These are phyloP conservation scores for Helicorthomorpha holstii DNA, from an alignment of 1,140 invertebrate species.

Conservation along the genomic window DNA sequence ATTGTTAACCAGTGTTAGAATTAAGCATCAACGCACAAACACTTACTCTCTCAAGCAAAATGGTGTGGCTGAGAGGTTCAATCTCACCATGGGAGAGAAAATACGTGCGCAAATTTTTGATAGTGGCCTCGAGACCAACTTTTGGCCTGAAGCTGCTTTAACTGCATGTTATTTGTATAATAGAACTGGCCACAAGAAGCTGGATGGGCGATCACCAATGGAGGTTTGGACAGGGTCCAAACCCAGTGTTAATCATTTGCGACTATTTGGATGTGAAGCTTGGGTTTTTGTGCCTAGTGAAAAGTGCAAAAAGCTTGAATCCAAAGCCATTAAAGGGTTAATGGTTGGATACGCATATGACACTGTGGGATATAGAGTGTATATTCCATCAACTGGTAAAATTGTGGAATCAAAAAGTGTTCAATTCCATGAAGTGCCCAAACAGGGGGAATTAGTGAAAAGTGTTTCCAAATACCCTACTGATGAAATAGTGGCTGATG, in stretches of 20 bases:
- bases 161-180: slow-evolving; percentile 27
- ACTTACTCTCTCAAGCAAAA: slow-evolving; percentile 23
- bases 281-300: slow-evolving; percentile 16
- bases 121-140: slow-evolving; percentile 18
- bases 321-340: slow-evolving; percentile 5
- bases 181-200: slow-evolving; percentile 8
- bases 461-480: not conserved
- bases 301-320: slow-evolving; percentile 14
- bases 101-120: slow-evolving; percentile 23
- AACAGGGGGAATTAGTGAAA: not conserved
- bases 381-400: not conserved
- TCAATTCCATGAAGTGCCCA: not conserved
- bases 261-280: slow-evolving; percentile 21
- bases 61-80: slow-evolving; percentile 23
- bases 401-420: not conserved
- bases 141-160: slow-evolving; percentile 30
- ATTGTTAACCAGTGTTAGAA: slow-evolving; percentile 7
- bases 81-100: slow-evolving; percentile 18
- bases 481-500: not conserved
- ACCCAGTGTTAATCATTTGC: slow-evolving; percentile 16
- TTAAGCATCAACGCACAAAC: slow-evolving; percentile 14
- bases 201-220: slow-evolving; percentile 14
- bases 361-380: slow-evolving; percentile 4
- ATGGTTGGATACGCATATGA: slow-evolving; percentile 11
- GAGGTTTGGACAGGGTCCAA: slow-evolving; percentile 18